Percentiles rank a stretch among this genome's conserved stretches.
These are phyloP conservation scores for Chrysemys picta DNA, from an alignment of 2,113 vertebrate genomes.

Conservation along the genomic window DNA sequence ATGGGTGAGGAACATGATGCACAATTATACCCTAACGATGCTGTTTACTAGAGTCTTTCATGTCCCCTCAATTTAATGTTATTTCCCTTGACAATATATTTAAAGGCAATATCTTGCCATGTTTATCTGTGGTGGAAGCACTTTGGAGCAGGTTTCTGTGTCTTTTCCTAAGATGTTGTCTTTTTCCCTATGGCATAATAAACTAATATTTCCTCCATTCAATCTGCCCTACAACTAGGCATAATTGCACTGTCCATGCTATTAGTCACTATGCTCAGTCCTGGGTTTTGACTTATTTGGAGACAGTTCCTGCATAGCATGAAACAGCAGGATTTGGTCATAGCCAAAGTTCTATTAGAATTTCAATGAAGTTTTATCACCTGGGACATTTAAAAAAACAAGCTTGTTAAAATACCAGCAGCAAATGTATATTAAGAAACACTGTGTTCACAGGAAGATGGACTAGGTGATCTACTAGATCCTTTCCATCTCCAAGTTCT, in stretches of 20 bases:
- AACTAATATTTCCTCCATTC: conserved; percentile 35
- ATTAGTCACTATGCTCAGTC: conserved; percentile 71
- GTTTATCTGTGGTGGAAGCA: background rate
- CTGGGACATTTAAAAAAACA: conserved; percentile 37
- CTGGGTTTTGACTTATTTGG: conserved; percentile 74
- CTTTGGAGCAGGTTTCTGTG: background rate
- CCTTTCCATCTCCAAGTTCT: background rate
- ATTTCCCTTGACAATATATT: background rate
- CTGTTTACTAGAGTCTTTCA: background rate
- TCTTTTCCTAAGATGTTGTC: background rate
- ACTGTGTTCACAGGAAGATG: background rate
- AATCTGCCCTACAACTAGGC: conserved; percentile 58
- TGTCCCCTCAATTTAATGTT: background rate
- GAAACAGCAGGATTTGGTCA: conserved; percentile 73
- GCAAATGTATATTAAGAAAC: background rate
- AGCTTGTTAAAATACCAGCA: accelerated
- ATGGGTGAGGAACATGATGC: accelerated
- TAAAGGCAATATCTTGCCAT: background rate
- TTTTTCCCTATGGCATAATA: background rate
- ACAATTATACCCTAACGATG: background rate
- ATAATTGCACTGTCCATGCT: conserved; percentile 64
- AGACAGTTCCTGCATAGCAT: conserved; percentile 70
- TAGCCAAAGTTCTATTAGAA: conserved; percentile 54
- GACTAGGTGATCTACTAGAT: background rate
- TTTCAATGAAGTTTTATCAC: conserved; percentile 52